Conservation (phyloP, 37 sponge, comb jelly and placozoan genomes). For the Bolinopsis microptera region DNA sequence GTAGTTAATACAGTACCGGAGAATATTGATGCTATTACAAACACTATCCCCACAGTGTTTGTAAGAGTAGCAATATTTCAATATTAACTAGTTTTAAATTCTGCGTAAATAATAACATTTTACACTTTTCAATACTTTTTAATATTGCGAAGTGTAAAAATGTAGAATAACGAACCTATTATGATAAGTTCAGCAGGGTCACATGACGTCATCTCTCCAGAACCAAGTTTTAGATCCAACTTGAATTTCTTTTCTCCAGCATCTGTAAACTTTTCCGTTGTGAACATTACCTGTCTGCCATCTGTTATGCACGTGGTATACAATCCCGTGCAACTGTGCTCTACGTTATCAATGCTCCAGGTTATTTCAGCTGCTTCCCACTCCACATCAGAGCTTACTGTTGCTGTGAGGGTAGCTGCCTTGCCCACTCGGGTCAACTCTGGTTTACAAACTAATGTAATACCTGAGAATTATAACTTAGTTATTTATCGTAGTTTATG, state of each 20-base stretch:
- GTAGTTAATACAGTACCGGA: no score
- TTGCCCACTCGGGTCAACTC: background rate
- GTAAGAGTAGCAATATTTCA: no score
- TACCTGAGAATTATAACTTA: no score
- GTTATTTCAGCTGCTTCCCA: background rate
- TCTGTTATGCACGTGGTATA: background rate
- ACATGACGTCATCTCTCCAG: background rate
- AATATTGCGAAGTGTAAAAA: no score
- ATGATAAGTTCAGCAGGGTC: background rate
- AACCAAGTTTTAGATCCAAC: background rate
- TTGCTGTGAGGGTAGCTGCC: background rate
- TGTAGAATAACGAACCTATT: no score
- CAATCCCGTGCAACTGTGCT: background rate
- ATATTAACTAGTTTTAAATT: no score
- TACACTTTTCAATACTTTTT: no score
- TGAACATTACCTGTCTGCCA: background rate
- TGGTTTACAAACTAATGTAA: no score
- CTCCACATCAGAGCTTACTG: background rate
- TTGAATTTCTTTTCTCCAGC: background rate
- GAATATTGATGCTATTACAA: no score
- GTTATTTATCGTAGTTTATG: no score
- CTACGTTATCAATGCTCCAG: background rate
- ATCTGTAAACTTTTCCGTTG: background rate
- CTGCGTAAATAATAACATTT: no score
- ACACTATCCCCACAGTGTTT: no score